Base-by-base conservation (phyloP, 2,888 invertebrate genomes). In the Phaedon cochleariae region DNA sequence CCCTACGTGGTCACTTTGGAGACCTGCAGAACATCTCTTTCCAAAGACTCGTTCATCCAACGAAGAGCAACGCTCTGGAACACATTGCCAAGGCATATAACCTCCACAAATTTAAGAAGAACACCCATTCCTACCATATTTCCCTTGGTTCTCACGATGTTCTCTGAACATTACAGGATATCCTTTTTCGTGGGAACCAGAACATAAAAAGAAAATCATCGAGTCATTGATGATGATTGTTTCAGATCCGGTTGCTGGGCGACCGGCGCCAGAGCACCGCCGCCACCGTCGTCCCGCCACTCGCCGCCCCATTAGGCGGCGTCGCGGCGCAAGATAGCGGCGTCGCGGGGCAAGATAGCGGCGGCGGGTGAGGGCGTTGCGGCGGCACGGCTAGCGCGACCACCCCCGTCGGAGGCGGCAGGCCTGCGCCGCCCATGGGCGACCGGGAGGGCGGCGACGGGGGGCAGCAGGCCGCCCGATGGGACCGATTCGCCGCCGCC, bases 401-500 rank as follows among this genome's bases (percentile, higher is more conserved):
- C 76, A 75, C 78, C 79, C 75, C 10, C 41, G 41, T 3, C 41
- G 34, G 34, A 7, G 12, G 34, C 41, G 15, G 41, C n/a, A n/a
- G 41, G 41, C 82, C 82, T 80, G 81, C 80, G 74, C 78, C 81
- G 78, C 76, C 80, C 86, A 87, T 87, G 87, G 87, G 85, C 86
- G 86, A 86, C 85, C 86, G 87, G 86, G 88, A 87, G 84, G 61
- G 62, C 37, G 66, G 69, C 58, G 69, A 63, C 26, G 61, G 64
- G 57, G 59, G 55, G 59, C 66, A 62, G 37, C 85, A 86, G 87
- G 87, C 86, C 85, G 86, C 86, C 61, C 84, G 86, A 85, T 86
- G 85, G 87, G 87, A 87, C 72, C 75, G 77, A 84, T 48, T 66
- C 86, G 85, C 85, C 86, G 85, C 86, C 87, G 85, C 85, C 85